A percentile compares a stretch with the other conserved stretches of the same genome.
These are phyloP conservation scores for Gnathonemus longibarbis DNA, from an alignment of 2,113 vertebrate genomes.

Conservation along the genomic window DNA sequence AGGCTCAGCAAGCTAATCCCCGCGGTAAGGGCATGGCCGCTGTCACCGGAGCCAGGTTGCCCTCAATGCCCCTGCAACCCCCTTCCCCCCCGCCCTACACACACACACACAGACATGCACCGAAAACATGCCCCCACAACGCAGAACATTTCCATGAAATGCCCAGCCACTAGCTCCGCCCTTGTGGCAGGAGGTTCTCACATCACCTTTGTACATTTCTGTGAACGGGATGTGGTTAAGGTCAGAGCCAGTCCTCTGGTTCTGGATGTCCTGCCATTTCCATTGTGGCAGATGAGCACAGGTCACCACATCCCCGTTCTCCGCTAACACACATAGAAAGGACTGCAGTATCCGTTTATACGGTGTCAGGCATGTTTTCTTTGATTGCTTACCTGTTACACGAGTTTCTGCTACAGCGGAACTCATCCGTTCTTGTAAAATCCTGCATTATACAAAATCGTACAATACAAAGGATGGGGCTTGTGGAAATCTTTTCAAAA, in stretches of 20 bases:
- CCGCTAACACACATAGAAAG: not conserved
- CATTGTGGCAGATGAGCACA: not conserved
- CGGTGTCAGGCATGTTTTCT: not conserved
- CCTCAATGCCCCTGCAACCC: not conserved
- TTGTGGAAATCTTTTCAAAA: not conserved
- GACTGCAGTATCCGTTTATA: not conserved
- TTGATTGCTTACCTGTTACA: not conserved
- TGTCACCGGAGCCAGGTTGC: constrained; percentile 7
- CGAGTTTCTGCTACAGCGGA: not conserved
- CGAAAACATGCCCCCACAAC: not conserved
- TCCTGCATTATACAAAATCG: not conserved
- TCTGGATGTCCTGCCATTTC: not conserved
- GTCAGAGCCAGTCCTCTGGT: not conserved
- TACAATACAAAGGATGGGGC: not conserved
- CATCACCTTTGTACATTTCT: not conserved
- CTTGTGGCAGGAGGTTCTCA: not conserved
- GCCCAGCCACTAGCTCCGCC: not conserved
- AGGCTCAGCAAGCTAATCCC: constrained; percentile 6
- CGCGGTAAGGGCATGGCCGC: not conserved
- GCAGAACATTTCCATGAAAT: not conserved
- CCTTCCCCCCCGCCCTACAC: not conserved
- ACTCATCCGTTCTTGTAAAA: not conserved
- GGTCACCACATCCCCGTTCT: not conserved
- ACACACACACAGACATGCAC: not conserved
- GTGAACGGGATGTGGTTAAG: not conserved